These are phyloP conservation scores for Noctilio leporinus DNA, from an alignment of 2,113 vertebrate species.

Conservation along the genomic window DNA sequence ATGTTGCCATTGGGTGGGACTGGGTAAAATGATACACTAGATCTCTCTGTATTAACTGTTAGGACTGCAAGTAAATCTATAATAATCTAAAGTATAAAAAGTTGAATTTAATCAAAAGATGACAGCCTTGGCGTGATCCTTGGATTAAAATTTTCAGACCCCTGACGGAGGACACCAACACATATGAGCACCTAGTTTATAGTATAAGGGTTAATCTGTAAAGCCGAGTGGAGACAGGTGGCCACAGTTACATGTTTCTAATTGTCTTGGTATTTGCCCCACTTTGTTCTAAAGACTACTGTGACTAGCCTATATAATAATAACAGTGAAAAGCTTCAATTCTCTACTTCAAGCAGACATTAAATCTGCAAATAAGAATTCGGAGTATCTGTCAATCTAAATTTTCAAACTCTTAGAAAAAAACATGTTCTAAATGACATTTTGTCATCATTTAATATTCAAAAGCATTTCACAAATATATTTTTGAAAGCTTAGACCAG, in stretches of 20 bases:
- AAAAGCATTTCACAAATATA: background rate
- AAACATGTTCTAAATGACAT: background rate
- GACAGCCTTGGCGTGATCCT: background rate
- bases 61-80: background rate
- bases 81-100: background rate
- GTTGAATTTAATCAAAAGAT: background rate
- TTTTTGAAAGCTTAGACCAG: background rate
- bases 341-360: background rate
- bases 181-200: background rate
- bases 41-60: background rate
- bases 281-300: background rate
- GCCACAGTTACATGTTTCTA: background rate
- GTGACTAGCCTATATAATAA: background rate
- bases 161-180: background rate
- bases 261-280: background rate
- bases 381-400: background rate
- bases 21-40: background rate
- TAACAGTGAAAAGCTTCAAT: background rate
- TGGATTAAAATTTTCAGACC: background rate
- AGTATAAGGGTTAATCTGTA: background rate
- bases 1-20: background rate
- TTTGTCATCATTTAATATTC: background rate
- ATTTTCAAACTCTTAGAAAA: background rate
- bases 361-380: slow-evolving; percentile 5
- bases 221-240: background rate